Percentiles rank a stretch among this genome's conserved stretches.
Evolutionary conservation across 2,113 vertebrate genomes (phyloP).

Genomic region (Sturnus vulgaris): DNA sequence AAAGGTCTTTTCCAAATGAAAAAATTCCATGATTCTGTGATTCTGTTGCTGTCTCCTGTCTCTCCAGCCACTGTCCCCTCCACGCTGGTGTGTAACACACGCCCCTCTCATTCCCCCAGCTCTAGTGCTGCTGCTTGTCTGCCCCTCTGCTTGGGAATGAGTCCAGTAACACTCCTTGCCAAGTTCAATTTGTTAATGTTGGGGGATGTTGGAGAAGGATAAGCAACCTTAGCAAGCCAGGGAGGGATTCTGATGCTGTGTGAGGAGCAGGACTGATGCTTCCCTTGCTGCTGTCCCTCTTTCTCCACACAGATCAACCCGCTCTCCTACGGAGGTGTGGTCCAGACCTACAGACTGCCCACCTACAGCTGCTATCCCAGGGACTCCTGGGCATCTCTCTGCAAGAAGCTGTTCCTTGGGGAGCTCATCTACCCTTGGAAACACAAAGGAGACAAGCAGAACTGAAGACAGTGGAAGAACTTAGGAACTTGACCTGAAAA

Average conservation of each 20-base stretch:
- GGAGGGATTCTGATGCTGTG: background rate
- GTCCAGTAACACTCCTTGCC: background rate
- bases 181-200: background rate
- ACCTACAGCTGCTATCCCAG: constrained; percentile 88
- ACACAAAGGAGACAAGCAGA: constrained; percentile 85
- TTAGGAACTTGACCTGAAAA: background rate
- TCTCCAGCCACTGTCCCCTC: background rate
- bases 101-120: background rate
- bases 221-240: background rate
- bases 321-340: constrained; percentile 73
- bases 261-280: background rate
- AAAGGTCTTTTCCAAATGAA: background rate
- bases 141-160: background rate
- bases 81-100: background rate
- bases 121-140: background rate
- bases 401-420: constrained; percentile 91
- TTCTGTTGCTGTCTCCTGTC: background rate
- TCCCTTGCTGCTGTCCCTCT: background rate
- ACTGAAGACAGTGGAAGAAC: constrained; percentile 64
- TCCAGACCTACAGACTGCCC: constrained; percentile 83
- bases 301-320: constrained; percentile 85
- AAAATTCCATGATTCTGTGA: background rate
- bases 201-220: background rate
- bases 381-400: constrained; percentile 88
- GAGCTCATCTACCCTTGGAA: constrained; percentile 97